phyloP scores from a whole-genome alignment of 2,888 invertebrate genomes.

The Philopedon plagiatum region DNA sequence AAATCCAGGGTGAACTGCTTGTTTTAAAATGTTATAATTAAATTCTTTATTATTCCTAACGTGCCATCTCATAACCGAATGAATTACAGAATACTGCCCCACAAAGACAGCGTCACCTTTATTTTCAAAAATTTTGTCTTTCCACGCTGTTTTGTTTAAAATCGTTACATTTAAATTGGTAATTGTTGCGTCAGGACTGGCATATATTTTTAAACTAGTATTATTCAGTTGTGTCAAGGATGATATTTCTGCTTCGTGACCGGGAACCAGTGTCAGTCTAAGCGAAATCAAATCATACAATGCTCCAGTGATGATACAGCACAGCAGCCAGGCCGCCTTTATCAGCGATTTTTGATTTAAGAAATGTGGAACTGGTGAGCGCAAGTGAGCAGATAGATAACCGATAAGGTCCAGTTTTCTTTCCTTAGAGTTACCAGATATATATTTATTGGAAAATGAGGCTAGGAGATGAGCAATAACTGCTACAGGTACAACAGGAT shows the following conservation, averaged over 20 bases:
- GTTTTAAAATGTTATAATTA: neutral
- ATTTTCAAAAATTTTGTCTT: conserved; percentile 5
- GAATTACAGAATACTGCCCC: neutral
- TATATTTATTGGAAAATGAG: neutral
- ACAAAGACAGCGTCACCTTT: neutral
- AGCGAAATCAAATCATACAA: neutral
- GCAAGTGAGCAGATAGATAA: neutral
- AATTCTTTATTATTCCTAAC: neutral
- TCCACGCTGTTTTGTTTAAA: neutral
- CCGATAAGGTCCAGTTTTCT: neutral
- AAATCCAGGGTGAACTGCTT: neutral
- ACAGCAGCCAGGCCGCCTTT: neutral
- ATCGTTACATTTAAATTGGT: neutral
- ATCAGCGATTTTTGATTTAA: neutral
- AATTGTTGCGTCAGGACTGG: neutral
- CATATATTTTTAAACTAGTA: neutral
- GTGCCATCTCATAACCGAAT: neutral
- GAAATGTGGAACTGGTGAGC: neutral
- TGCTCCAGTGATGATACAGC: neutral
- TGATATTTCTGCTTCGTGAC: neutral
- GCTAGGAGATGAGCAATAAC: neutral
- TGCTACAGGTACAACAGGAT: neutral
- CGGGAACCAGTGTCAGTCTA: neutral
- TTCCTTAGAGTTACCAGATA: neutral
- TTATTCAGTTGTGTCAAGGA: neutral